These are phyloP conservation scores for Delphinapterus leucas DNA, from an alignment of 2,113 vertebrate genomes.

Conservation along the genomic window DNA sequence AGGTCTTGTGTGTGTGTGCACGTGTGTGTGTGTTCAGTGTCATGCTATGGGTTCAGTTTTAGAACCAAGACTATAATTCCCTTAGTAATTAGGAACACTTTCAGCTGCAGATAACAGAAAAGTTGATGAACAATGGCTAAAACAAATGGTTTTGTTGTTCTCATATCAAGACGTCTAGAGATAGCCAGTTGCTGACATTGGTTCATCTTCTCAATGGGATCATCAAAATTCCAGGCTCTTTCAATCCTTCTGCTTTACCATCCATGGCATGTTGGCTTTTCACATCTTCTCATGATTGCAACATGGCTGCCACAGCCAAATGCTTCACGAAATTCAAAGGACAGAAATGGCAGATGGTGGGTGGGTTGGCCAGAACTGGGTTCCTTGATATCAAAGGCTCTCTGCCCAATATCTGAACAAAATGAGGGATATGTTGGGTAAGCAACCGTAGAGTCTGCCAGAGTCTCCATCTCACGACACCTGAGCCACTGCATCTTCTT, in stretches of 20 bases:
- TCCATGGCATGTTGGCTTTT: neutral
- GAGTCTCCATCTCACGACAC: neutral
- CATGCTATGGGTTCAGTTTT: neutral
- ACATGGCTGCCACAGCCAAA: neutral
- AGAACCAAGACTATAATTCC: neutral
- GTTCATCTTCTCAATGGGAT: neutral
- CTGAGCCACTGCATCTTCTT: neutral
- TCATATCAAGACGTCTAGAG: neutral
- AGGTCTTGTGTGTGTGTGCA: neutral
- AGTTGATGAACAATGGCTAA: neutral
- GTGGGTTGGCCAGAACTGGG: neutral
- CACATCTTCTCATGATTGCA: neutral
- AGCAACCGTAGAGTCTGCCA: neutral
- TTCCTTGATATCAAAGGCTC: slow-evolving; percentile 1
- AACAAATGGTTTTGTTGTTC: neutral
- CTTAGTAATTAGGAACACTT: neutral
- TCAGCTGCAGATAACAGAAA: neutral
- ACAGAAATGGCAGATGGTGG: neutral
- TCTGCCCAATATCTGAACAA: neutral
- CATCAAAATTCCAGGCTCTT: neutral
- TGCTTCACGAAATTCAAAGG: neutral
- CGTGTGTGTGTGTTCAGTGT: neutral
- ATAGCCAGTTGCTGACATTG: neutral
- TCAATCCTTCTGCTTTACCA: neutral
- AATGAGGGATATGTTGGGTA: neutral